Percentiles rank a stretch among this genome's conserved stretches.
Conservation (phyloP, 1,140 invertebrate genomes). For the Lordiphosa stackelbergi region DNA sequence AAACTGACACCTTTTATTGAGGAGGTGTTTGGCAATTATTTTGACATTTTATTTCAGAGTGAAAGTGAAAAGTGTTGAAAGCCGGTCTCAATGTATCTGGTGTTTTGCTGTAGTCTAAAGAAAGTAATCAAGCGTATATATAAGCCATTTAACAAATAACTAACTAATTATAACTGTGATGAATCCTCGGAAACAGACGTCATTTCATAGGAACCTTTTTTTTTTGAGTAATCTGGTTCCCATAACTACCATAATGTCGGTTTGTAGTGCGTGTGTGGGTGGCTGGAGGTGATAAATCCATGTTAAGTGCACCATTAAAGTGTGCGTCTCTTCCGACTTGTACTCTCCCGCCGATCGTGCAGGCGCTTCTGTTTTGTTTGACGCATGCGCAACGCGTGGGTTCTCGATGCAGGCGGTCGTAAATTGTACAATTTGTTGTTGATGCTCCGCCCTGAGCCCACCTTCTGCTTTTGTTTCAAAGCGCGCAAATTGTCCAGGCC, state of each 20-base stretch:
- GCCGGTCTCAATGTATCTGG: no score
- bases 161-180: no score
- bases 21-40: no score
- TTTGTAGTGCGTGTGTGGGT: constrained; percentile 8
- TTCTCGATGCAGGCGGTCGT: constrained; percentile 39
- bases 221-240: constrained; percentile 20
- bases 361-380: constrained; percentile 52
- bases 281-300: constrained; percentile 59
- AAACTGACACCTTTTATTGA: no score
- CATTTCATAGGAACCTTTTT: constrained; percentile 2
- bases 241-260: constrained; percentile 1
- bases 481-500: constrained; percentile 28
- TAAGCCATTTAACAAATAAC: no score
- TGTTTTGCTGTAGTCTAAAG: no score
- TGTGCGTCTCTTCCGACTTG: constrained; percentile 13
- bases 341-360: constrained; percentile 6
- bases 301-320: constrained; percentile 57
- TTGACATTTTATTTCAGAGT: no score
- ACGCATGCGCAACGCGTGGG: constrained; percentile 41
- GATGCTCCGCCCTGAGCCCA: constrained; percentile 22
- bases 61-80: no score
- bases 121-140: no score
- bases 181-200: not conserved
- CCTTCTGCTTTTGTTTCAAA: constrained; percentile 25
- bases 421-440: constrained; percentile 52